Base-by-base conservation (phyloP, 2,888 invertebrate species). In the Drosophila quinaria region DNA sequence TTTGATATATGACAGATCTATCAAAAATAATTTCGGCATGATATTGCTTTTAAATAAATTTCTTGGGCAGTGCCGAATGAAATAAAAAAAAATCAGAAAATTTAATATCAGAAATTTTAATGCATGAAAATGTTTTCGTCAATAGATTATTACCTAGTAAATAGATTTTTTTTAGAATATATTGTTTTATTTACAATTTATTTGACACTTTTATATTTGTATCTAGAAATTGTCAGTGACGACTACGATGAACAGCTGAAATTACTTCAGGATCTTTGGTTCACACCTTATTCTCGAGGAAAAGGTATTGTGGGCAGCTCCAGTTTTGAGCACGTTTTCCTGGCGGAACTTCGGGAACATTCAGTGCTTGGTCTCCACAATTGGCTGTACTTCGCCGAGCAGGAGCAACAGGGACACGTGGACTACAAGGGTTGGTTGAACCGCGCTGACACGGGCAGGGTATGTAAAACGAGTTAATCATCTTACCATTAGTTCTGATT, bases 371-470 rank as follows among this genome's bases (percentile, higher is more conserved):
- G 91, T 19, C 64, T 91, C 50, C 91, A 91, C 70, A 91, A 91
- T 56, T 91, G 91, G 91, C 50, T 91, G 1, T 91, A 91, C 62
- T 91, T 91, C 64, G 80, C 81, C 15, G 90, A 91, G 10, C 91
- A 91, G 33, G 91, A 91, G 55, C 75, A 79, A 41, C 74, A 76
- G n/a, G 90, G 90, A 0, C 74, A 90, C 55, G 76, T 90, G n/a
- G 83, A 91, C 59, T 91, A 91, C 42, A 91, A 87, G 44, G 91
- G 91, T 8, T 90, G 81, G 67, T 19, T 91, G 2, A 71, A 70
- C 10, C 81, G 74, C 17, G 19, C 80, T 13, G 83, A 89, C 8
- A 78, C 90, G 64, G 88, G 81, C 33, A 82, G 91, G 80, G 91
- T 91, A 37, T 64, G 64, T 31, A 10, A 0, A 35, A 19, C 0